A percentile compares a stretch with the other conserved stretches of the same genome.
Evolutionary conservation across 2,888 invertebrate species (phyloP).

Genomic region (Athalia cordata): DNA sequence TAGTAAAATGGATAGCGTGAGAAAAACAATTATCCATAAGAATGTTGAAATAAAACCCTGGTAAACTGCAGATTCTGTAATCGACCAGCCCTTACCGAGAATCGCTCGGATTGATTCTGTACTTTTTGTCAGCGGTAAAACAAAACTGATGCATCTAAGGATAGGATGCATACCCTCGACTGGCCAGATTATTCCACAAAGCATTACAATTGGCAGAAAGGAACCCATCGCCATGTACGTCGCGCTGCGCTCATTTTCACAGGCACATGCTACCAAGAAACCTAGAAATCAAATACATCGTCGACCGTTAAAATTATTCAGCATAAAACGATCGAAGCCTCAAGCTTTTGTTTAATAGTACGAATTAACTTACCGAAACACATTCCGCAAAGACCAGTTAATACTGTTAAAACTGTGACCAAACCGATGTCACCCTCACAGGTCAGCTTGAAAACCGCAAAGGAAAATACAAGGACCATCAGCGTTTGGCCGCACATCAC

Average conservation of each 20-base stretch:
- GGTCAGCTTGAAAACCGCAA: conserved; percentile 86
- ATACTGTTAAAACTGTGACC: conserved; percentile 84
- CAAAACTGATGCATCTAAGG: conserved; percentile 82
- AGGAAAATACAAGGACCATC: conserved; percentile 86
- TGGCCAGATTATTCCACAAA: conserved; percentile 96
- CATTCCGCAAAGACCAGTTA: conserved; percentile 95
- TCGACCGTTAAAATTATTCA: neutral
- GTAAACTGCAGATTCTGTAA: conserved; percentile 84
- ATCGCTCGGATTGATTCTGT: conserved; percentile 92
- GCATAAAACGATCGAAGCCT: neutral
- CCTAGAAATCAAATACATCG: conserved; percentile 74
- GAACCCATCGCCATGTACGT: conserved; percentile 91
- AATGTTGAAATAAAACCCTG: conserved; percentile 86
- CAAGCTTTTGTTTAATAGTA: neutral
- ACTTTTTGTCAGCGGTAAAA: conserved; percentile 90
- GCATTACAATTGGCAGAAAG: conserved; percentile 88
- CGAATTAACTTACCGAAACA: conserved; percentile 81
- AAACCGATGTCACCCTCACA: conserved; percentile 84
- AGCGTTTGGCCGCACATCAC: conserved; percentile 90
- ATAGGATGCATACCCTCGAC: conserved; percentile 91
- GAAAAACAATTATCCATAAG: conserved; percentile 86
- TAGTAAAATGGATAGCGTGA: conserved; percentile 83
- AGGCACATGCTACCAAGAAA: conserved; percentile 87
- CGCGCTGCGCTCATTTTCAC: conserved; percentile 89
- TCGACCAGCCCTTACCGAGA: conserved; percentile 88